Percentiles rank a stretch among this genome's conserved stretches.
Conservation (phyloP, 1,140 invertebrate genomes). For the Callitettix versicolor region DNA sequence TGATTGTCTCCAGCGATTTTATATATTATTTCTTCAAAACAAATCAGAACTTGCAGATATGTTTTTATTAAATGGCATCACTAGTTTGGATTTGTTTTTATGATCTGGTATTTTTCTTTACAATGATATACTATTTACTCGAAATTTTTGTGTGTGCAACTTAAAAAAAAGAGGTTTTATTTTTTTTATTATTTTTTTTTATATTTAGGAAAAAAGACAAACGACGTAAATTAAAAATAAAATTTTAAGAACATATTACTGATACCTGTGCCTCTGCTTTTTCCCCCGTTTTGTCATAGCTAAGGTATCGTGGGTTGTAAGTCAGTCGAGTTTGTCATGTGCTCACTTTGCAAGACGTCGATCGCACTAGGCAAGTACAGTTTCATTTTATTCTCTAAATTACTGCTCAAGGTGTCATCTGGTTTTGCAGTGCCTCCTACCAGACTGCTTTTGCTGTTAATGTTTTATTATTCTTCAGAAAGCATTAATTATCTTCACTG, state of each 20-base stretch:
- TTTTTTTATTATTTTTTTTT: not conserved
- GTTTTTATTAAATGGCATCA: no score
- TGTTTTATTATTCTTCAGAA: not conserved
- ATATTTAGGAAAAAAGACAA: not conserved
- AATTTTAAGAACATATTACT: constrained; percentile 18
- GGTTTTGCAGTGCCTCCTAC: constrained; percentile 2
- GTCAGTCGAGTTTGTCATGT: constrained; percentile 4
- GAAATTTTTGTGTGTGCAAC: not conserved
- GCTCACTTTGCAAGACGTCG: no score
- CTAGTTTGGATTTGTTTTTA: no score
- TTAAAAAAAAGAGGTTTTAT: not conserved
- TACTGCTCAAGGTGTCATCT: not conserved
- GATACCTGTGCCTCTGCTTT: constrained; percentile 32
- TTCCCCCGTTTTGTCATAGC: constrained; percentile 42
- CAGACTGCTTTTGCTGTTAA: not conserved
- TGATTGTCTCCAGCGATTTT: no score
- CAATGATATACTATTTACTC: no score
- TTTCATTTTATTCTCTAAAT: not conserved
- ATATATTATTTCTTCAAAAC: no score
- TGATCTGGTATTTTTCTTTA: no score
- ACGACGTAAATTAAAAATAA: not conserved
- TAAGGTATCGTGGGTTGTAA: constrained; percentile 30
- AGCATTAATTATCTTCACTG: no score
- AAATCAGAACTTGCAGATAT: no score
- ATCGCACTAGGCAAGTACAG: not conserved